These are phyloP conservation scores for Parotia lawesii DNA, from an alignment of 2,113 vertebrate genomes.

Conservation along the genomic window DNA sequence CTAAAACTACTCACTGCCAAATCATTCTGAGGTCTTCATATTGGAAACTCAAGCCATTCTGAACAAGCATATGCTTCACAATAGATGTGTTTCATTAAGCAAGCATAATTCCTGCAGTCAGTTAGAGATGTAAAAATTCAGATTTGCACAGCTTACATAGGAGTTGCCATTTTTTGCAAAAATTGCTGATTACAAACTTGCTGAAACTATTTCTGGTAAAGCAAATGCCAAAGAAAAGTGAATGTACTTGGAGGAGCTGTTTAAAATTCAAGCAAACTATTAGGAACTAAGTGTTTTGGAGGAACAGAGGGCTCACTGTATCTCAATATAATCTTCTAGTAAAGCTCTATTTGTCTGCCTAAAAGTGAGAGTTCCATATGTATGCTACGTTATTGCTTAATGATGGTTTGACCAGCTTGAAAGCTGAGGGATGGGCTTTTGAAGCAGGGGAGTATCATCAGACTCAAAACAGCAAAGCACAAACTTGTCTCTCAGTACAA, in stretches of 20 bases:
- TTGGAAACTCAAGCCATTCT: not conserved
- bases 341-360: not conserved
- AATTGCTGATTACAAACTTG: not conserved
- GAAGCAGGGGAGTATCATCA: not conserved
- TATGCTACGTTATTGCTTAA: not conserved
- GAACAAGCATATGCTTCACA: not conserved
- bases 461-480: not conserved
- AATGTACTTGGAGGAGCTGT: not conserved
- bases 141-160: not conserved
- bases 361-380: not conserved
- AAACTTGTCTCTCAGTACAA: not conserved
- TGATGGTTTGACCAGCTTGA: not conserved
- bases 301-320: not conserved
- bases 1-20: not conserved
- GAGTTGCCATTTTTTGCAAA: not conserved
- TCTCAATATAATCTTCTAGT: not conserved
- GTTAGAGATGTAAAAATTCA: not conserved
- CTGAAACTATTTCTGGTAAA: not conserved
- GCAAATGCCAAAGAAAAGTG: not conserved
- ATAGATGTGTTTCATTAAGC: not conserved
- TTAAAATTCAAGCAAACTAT: constrained; percentile 26
- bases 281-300: not conserved
- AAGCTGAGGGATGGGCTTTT: not conserved
- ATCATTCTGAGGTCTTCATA: not conserved
- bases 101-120: not conserved